Base-by-base conservation (phyloP, 2,113 vertebrate genomes). In the Pandion haliaetus region DNA sequence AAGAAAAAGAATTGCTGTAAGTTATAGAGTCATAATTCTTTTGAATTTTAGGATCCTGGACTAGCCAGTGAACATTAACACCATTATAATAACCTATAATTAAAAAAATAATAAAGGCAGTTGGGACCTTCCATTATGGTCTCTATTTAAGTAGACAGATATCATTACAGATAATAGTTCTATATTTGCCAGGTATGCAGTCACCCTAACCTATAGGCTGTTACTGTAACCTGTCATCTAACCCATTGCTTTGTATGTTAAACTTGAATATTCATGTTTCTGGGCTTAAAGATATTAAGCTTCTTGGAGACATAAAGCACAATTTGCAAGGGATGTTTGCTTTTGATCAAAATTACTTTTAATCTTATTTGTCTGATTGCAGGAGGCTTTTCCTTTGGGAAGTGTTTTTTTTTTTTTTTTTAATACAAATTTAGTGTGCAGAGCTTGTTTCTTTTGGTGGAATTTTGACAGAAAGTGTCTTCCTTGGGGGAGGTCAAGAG, bases 401-500 rank as follows among this genome's bases (percentile, higher is more conserved):
- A 96, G 6, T 19, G 38, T 55, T 86, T 66, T 88, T 25, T 73
- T 20, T 29, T 70, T 82, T 86, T 88, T 69, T 5, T 25, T n/a
- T 58, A 81, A 86, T 61, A 97, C 81, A 94, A 73, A 96, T 97
- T 96, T 97, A 95, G 63, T 96, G 85, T 96, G 94, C 93, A 87
- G 96, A 96, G 94, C 91, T 85, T 86, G 92, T 96, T 98, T 97
- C 98, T 98, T 98, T 96, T 96, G 98, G 98, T 98, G 97, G 91
- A 96, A 97, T 98, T 98, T 98, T 99, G 99, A 99, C 98, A 98
- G 99, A 98, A 98, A 99, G 98, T 97, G 96, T 97, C 98, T 99
- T 99, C 98, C 99, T 98, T 98, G 90, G 98, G 99, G 99, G 99
- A 98, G 99, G 99, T 99, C 99, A 99, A 98, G 98, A 99, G 99